Conservation (phyloP, 2,888 invertebrate genomes). For the Temnothorax rugatulus region DNA sequence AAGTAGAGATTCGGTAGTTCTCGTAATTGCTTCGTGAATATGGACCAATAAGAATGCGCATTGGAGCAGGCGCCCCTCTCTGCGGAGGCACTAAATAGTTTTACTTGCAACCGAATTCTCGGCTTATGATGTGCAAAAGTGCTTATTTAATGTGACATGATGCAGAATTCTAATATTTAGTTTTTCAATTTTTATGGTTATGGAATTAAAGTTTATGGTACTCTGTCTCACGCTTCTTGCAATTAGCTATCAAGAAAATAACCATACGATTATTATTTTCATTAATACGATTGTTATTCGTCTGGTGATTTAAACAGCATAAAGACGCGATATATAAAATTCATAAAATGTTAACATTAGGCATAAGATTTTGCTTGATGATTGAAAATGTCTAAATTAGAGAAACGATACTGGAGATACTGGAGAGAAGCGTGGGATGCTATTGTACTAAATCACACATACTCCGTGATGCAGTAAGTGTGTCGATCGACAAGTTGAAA, state of each 20-base stretch:
- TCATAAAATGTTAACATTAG: background rate
- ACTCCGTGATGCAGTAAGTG: constrained; percentile 28
- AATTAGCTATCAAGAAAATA: background rate
- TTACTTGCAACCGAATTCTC: background rate
- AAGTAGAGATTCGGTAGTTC: constrained; percentile 70
- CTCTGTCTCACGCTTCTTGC: background rate
- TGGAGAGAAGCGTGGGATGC: background rate
- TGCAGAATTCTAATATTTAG: constrained; percentile 15
- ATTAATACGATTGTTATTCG: background rate
- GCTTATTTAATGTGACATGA: constrained; percentile 6
- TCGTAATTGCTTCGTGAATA: constrained; percentile 73
- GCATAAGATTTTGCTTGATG: background rate
- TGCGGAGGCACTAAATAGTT: background rate
- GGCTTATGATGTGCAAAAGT: constrained; percentile 23
- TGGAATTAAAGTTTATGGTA: background rate
- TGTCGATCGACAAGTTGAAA: constrained; percentile 54
- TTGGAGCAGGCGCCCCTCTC: background rate
- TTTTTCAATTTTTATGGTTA: constrained; percentile 2
- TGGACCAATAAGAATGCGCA: constrained; percentile 64
- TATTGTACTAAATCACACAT: constrained; percentile 12
- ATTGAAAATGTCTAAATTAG: background rate
- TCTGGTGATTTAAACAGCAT: background rate
- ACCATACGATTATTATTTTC: background rate
- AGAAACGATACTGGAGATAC: background rate
- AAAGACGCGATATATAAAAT: background rate